Evolutionary conservation across 2,113 vertebrate genomes (phyloP).

Genomic region (Barnardius zonarius): DNA sequence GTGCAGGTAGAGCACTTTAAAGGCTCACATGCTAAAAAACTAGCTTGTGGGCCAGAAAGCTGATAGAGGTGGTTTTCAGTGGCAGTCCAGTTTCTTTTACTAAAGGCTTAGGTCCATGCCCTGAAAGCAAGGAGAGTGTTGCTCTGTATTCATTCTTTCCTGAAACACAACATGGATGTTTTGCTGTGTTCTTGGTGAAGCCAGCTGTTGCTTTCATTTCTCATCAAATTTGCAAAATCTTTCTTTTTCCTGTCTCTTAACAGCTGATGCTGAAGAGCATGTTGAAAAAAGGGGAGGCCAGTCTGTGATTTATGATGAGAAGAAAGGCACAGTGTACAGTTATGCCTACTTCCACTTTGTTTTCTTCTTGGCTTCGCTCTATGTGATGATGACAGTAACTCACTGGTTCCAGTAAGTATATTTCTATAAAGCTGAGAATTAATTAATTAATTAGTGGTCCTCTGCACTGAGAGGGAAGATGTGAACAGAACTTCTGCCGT

Average conservation of each 20-base stretch:
- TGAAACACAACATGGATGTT: neutral
- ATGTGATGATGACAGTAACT: constrained; percentile 98
- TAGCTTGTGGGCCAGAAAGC: neutral
- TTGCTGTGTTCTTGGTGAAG: neutral
- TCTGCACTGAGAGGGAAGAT: neutral
- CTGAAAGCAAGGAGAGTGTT: neutral
- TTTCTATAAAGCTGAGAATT: neutral
- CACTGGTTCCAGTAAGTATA: constrained; percentile 97
- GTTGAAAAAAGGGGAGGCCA: constrained; percentile 77
- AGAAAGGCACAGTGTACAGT: constrained; percentile 84
- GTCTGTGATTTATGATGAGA: constrained; percentile 88
- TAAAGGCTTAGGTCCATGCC: neutral
- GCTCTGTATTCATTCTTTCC: neutral
- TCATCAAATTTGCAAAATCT: neutral
- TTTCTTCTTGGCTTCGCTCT: constrained; percentile 94
- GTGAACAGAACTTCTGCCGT: neutral
- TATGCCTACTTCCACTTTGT: constrained; percentile 94
- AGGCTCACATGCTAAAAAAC: neutral
- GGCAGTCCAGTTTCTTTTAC: neutral
- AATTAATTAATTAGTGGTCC: neutral
- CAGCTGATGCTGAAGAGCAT: constrained; percentile 77
- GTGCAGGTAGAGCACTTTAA: neutral
- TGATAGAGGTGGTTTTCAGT: neutral
- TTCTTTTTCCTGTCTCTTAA: neutral
- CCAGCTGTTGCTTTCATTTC: neutral